These are phyloP conservation scores for Apogon talboti DNA, from an alignment of 2,797 vertebrate genomes.

Conservation along the genomic window DNA sequence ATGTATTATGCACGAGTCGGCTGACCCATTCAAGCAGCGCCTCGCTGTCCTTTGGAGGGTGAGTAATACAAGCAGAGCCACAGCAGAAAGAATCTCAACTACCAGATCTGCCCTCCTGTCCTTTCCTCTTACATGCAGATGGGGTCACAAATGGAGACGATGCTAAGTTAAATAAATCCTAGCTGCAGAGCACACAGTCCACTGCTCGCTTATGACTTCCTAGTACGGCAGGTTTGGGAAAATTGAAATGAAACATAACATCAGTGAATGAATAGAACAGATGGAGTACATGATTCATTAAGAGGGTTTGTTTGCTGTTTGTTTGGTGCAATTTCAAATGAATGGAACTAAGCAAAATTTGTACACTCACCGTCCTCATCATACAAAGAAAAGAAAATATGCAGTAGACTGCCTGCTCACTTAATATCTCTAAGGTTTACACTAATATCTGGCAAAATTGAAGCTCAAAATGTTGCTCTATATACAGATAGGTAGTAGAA, in stretches of 20 bases:
- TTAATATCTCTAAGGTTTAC: slow-evolving; percentile 10
- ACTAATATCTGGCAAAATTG: not conserved
- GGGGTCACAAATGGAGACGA: slow-evolving; percentile 45
- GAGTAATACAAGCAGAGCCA: slow-evolving; percentile 49
- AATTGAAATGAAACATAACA: slow-evolving; percentile 41
- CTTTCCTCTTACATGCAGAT: slow-evolving; percentile 44
- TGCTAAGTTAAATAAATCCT: slow-evolving; percentile 49
- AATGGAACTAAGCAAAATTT: slow-evolving; percentile 11
- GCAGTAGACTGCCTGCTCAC: slow-evolving; percentile 7
- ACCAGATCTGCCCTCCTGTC: slow-evolving; percentile 45
- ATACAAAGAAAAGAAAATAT: slow-evolving; percentile 10
- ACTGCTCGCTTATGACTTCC: slow-evolving; percentile 5
- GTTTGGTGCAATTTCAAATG: slow-evolving; percentile 23
- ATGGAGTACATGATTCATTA: slow-evolving; percentile 43
- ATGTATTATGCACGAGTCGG: slow-evolving; percentile 48
- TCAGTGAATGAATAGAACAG: slow-evolving; percentile 35
- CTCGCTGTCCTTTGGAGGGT: slow-evolving; percentile 40
- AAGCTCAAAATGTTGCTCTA: not conserved
- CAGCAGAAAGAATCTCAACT: slow-evolving; percentile 39
- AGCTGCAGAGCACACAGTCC: slow-evolving; percentile 1
- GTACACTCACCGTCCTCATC: not conserved
- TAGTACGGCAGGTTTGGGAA: slow-evolving; percentile 10
- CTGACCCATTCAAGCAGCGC: slow-evolving; percentile 46
- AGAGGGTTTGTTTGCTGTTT: slow-evolving; percentile 4
- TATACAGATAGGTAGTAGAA: not conserved